Conservation (phyloP, 2,797 vertebrate species). For the Leptodactylus fallax region DNA sequence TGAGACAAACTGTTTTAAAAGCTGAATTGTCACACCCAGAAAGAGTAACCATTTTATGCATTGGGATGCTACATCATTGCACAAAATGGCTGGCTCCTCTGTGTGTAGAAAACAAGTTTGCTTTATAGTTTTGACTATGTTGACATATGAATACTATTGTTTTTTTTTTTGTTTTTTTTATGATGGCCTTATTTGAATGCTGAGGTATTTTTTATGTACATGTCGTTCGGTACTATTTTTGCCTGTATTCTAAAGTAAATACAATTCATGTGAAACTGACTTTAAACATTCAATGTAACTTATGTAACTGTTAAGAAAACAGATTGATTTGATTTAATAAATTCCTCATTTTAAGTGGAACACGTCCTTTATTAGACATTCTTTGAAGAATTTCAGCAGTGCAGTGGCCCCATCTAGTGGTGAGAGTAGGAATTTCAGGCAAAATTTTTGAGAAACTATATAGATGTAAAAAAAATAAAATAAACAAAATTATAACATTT, state of each 20-base stretch:
- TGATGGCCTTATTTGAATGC: conserved; percentile 83
- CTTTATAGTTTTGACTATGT: conserved; percentile 59
- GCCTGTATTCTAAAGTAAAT: conserved; percentile 89
- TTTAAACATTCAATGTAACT: conserved; percentile 90
- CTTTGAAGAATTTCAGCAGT: not conserved
- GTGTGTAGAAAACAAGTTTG: not conserved
- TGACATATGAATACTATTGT: conserved; percentile 78
- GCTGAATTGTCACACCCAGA: not conserved
- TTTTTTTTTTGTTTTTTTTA: conserved; percentile 64
- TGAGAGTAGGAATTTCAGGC: not conserved
- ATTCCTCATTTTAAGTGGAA: conserved; percentile 79
- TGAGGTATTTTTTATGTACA: conserved; percentile 86
- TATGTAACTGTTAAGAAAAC: conserved; percentile 94
- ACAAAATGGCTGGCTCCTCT: not conserved
- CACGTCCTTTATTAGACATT: not conserved
- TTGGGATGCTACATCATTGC: not conserved
- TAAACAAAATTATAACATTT: too few species aligned
- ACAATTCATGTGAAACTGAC: conserved; percentile 87
- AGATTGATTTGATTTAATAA: conserved; percentile 99
- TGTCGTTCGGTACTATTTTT: conserved; percentile 96
- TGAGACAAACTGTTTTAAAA: conserved; percentile 55
- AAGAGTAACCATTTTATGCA: conserved; percentile 1
- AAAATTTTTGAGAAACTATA: not conserved
- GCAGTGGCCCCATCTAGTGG: conserved; percentile 24
- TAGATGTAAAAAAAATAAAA: too few species aligned